Percentiles rank a stretch among this genome's conserved stretches.
Evolutionary conservation across 2,797 vertebrate species (phyloP).

Genomic region (Sebastes trivittatus): DNA sequence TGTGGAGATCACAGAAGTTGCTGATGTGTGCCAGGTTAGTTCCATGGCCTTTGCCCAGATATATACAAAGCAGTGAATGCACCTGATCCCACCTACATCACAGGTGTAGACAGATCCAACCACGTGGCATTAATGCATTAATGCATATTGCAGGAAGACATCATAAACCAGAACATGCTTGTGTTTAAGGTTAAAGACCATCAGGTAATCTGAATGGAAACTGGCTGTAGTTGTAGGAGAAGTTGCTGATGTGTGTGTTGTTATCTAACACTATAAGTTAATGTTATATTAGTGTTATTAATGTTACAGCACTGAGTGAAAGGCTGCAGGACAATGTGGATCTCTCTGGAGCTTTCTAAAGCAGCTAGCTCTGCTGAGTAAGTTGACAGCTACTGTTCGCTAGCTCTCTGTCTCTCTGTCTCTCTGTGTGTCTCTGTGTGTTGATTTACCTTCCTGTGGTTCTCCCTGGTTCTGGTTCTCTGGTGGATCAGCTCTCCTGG

Average conservation of each 20-base stretch:
- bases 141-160: no score
- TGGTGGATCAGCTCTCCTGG: no score
- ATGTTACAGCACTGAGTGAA: background rate
- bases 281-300: fast-evolving
- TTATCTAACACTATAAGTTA: background rate
- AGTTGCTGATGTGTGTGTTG: no score
- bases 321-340: background rate
- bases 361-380: background rate
- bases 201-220: conserved; percentile 24
- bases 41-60: no score
- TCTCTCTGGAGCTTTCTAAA: background rate
- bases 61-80: no score
- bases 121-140: no score
- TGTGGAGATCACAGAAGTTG: background rate
- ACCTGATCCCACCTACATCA: no score
- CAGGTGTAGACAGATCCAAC: no score
- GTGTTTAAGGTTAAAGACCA: background rate
- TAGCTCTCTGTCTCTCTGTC: conserved; percentile 36
- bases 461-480: background rate
- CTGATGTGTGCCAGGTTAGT: background rate
- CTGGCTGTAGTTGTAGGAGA: no score
- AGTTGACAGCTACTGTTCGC: conserved; percentile 46
- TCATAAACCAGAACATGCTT: background rate
- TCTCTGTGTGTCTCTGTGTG: background rate
- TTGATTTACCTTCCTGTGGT: conserved; percentile 37